A percentile compares a stretch with the other conserved stretches of the same genome.
Evolutionary conservation across 2,113 vertebrate genomes (phyloP).

Genomic region (Petrocephalus microphthalmus): DNA sequence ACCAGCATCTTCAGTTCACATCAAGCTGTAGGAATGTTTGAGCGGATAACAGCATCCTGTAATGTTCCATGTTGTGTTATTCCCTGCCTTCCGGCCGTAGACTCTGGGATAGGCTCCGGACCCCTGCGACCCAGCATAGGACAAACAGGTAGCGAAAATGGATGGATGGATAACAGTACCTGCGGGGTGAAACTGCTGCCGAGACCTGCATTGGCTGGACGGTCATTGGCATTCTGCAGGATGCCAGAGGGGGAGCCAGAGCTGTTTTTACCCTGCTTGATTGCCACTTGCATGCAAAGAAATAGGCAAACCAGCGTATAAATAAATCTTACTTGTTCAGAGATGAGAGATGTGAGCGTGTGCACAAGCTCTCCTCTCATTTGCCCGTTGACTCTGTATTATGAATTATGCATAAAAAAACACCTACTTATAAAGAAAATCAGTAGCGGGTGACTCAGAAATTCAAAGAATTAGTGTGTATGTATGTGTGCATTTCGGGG

Average conservation of each 20-base stretch:
- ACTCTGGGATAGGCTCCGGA: too few species aligned
- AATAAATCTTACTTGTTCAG: not conserved
- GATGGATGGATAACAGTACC: not conserved
- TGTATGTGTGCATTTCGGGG: slow-evolving; percentile 5
- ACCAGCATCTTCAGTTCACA: not conserved
- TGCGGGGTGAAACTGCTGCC: not conserved
- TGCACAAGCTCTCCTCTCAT: not conserved
- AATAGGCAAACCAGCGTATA: not conserved
- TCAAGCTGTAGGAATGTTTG: not conserved
- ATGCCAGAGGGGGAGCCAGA: not conserved
- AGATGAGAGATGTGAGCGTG: not conserved
- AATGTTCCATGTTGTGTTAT: too few species aligned
- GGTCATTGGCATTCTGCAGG: not conserved
- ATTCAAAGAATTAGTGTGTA: not conserved
- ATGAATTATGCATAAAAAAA: slow-evolving; percentile 18
- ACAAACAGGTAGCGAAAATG: not conserved
- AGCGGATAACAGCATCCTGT: not conserved
- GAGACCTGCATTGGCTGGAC: not conserved
- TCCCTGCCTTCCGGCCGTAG: too few species aligned
- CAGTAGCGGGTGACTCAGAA: not conserved
- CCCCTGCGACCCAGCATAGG: too few species aligned
- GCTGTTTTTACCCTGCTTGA: not conserved
- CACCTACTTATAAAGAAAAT: slow-evolving; percentile 14
- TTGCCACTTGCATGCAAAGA: not conserved
- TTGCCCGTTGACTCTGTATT: not conserved